A percentile compares a stretch with the other conserved stretches of the same genome.
Evolutionary conservation across 1,140 invertebrate species (phyloP).

Genomic region (Lamellibrachia luymesi): DNA sequence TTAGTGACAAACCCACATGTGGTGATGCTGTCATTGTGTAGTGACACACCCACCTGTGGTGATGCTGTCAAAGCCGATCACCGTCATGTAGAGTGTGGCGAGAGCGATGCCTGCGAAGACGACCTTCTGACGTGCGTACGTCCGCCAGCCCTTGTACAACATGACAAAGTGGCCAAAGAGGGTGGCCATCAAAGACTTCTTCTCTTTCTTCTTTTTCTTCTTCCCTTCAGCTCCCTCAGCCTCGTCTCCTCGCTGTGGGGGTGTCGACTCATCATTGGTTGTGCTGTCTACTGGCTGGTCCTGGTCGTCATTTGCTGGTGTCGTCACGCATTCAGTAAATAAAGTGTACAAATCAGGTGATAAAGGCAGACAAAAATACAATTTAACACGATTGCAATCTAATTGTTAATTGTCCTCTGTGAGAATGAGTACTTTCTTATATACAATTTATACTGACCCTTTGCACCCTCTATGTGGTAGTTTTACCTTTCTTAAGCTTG

Average conservation of each 20-base stretch:
- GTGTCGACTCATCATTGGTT: background rate
- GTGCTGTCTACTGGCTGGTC: background rate
- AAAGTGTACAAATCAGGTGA: background rate
- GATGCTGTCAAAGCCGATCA: slow-evolving; percentile 57
- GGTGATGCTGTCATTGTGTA: background rate
- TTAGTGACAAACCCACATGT: background rate
- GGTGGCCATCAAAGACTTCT: background rate
- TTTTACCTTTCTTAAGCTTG: too few relatives aligned
- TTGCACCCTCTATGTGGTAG: too few relatives aligned
- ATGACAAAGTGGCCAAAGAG: slow-evolving; percentile 21
- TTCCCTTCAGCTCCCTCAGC: background rate
- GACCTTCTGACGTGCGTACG: slow-evolving; percentile 50
- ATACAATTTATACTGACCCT: too few relatives aligned
- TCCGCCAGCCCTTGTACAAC: slow-evolving; percentile 39
- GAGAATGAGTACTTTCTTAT: too few relatives aligned
- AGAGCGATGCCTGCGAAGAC: slow-evolving; percentile 55
- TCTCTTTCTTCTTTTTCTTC: background rate
- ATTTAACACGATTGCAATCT: too few relatives aligned
- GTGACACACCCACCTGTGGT: background rate
- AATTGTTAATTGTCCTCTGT: too few relatives aligned
- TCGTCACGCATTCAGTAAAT: background rate
- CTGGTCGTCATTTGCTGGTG: background rate
- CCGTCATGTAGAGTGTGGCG: slow-evolving; percentile 60
- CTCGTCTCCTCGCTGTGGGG: background rate
- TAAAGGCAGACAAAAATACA: background rate